Evolutionary conservation across 1,140 invertebrate genomes (phyloP), one percentile per base, ranked within the genome.

Genomic region (Hycleus phaleratus): DNA sequence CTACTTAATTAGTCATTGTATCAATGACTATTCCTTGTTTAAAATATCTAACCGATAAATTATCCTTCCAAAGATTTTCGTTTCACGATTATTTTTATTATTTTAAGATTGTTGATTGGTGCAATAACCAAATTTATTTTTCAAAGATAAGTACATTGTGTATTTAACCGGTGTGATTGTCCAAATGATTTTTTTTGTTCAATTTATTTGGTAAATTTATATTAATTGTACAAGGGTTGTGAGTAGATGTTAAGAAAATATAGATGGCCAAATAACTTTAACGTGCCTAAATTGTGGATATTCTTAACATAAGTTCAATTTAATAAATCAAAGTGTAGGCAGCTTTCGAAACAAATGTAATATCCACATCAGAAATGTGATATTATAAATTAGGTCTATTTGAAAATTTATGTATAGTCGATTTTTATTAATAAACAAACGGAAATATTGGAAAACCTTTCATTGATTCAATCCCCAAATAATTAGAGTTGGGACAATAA

Each of bases 311-410:
- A 7, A 42, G 10, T 42, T 42, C 40, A n/a, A n/a, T 42, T 6
- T 42, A 42, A 32, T 2, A 4, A 7, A 32, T 32, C 32, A 32
- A 32, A 32, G 7, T 4, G 32, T 32, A 32, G 32, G 32, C 32
- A 32, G 32, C 32, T 42, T 42, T 42, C 10, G 9, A 7, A 11
- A 11, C 10, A n/a, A 46, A 50, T 57, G 60, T 65, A 65, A 65
- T 65, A 65, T 65, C 63, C 63, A 63, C 63, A 65, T 65, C 58
- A 65, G 63, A 65, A 63, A 65, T 65, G 63, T 65, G 63, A 65
- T 65, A 65, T 65, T 65, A 63, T 65, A 60, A 55, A 45, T 55
- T 48, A 48, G 51, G 42, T 53, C 51, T 56, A 47, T 12, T 12
- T 18, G 18, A 46, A 46, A 26, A 42, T 46, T 24, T 54, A 45